Evolutionary conservation across 1,140 invertebrate genomes (phyloP).

Genomic region (Gryllus bimaculatus): DNA sequence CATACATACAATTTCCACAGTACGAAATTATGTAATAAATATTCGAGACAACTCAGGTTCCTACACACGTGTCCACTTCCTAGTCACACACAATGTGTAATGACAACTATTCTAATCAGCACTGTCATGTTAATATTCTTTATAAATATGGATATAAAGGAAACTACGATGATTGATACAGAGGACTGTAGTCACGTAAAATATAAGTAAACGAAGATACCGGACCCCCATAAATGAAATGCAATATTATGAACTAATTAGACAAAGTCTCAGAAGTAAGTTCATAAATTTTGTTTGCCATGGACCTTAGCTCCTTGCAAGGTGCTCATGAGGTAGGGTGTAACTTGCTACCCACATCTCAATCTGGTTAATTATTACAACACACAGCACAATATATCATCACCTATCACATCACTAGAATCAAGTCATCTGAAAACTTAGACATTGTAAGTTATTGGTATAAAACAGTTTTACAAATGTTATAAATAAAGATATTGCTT

Average conservation of each 20-base stretch:
- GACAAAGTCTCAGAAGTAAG: background rate
- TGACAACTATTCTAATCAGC: conserved; percentile 1
- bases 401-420: background rate
- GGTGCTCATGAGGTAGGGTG: background rate
- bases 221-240: background rate
- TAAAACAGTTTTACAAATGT: conserved; percentile 9
- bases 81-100: background rate
- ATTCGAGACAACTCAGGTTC: background rate
- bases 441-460: background rate
- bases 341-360: conserved; percentile 7
- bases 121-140: background rate
- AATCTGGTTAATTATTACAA: conserved; percentile 12
- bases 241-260: background rate
- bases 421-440: background rate
- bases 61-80: background rate
- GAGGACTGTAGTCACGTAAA: background rate
- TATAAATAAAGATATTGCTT: conserved; percentile 18
- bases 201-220: background rate
- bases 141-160: background rate
- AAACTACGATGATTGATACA: background rate
- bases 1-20: background rate
- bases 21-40: background rate
- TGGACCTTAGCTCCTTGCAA: background rate
- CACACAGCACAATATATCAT: background rate
- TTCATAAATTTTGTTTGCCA: background rate